These are phyloP conservation scores for Bombus terrestris DNA, from an alignment of 1,140 invertebrate genomes.

Conservation along the genomic window DNA sequence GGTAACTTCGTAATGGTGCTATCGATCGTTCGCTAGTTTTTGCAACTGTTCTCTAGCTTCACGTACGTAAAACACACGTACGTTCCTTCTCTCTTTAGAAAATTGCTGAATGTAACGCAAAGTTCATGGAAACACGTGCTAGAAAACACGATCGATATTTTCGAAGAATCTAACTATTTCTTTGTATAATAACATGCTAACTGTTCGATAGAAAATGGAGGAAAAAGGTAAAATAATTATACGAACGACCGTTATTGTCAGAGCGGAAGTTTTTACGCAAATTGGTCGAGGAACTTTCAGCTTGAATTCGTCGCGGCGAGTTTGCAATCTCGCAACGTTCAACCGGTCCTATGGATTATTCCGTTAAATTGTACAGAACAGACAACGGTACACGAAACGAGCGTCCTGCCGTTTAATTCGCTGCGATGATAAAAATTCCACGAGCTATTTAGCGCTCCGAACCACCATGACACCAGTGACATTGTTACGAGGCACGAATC, in stretches of 20 bases:
- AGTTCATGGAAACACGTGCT: neutral
- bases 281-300: constrained; percentile 29
- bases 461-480: neutral
- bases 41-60: neutral
- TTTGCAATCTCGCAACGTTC: constrained; percentile 47
- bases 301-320: constrained; percentile 58
- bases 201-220: constrained; percentile 13
- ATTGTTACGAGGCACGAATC: constrained; percentile 2
- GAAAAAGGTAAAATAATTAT: neutral
- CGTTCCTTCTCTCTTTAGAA: neutral
- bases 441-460: neutral
- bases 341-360: constrained; percentile 22
- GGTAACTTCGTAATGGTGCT: neutral
- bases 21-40: constrained; percentile 31
- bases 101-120: constrained; percentile 4
- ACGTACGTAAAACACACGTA: neutral
- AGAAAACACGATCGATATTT: constrained; percentile 16
- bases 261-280: constrained; percentile 11
- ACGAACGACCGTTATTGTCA: neutral
- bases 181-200: constrained; percentile 1
- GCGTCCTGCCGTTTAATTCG: neutral
- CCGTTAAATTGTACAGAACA: constrained; percentile 51
- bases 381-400: constrained; percentile 18
- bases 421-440: neutral
- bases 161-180: constrained; percentile 22